Conservation (phyloP, 2,113 vertebrate genomes). For the Lynx canadensis region DNA sequence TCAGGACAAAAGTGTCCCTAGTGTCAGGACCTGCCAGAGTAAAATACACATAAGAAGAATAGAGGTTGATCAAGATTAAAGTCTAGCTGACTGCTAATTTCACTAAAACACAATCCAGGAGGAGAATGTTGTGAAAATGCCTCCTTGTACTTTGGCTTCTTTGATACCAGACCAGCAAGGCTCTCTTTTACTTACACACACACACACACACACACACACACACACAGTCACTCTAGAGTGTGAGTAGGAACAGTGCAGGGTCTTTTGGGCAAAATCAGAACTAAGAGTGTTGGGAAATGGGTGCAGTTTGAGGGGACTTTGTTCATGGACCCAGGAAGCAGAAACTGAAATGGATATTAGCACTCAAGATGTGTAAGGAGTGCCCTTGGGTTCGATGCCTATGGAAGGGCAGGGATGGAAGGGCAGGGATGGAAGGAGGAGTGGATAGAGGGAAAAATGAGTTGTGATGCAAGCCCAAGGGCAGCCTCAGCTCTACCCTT, state of each 20-base stretch:
- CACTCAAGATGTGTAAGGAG: neutral
- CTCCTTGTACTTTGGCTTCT: neutral
- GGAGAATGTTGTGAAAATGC: neutral
- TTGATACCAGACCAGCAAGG: neutral
- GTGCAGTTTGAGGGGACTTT: neutral
- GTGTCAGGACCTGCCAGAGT: neutral
- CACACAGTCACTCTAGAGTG: neutral
- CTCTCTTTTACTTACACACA: neutral
- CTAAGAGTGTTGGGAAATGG: neutral
- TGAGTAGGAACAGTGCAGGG: neutral
- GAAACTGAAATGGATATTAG: neutral
- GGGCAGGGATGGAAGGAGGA: neutral
- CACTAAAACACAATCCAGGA: neutral
- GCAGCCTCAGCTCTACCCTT: neutral
- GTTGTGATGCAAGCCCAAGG: neutral
- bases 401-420: neutral
- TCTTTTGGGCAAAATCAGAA: neutral
- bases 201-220: neutral
- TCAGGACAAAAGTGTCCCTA: neutral
- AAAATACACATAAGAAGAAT: neutral
- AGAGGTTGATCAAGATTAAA: constrained; percentile 25
- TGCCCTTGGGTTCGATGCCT: neutral
- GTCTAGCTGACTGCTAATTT: neutral
- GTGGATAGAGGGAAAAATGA: neutral
- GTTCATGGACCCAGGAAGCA: neutral